Evolutionary conservation across 2,113 vertebrate genomes (phyloP).

Genomic region (Anser brachyrhynchus): DNA sequence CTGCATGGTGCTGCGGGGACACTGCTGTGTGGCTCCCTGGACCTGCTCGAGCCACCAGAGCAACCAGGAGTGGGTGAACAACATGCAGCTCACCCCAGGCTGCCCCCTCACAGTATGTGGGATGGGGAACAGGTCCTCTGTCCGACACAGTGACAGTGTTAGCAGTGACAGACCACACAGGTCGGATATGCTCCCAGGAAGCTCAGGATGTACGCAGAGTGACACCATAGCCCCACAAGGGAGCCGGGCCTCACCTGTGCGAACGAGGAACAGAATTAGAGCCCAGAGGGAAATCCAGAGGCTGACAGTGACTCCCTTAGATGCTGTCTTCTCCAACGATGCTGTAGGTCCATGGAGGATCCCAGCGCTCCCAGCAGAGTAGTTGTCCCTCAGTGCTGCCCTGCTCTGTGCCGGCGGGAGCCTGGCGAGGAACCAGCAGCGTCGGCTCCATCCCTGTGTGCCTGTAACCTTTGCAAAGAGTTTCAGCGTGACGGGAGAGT

Average conservation of each 20-base stretch:
- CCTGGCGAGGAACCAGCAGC: neutral
- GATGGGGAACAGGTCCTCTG: neutral
- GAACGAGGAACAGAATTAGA: neutral
- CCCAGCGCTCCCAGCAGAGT: accelerated
- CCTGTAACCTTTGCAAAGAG: neutral
- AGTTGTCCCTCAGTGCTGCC: neutral
- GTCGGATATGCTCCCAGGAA: neutral
- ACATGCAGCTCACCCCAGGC: accelerated
- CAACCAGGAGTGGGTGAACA: neutral
- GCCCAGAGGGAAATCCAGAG: neutral
- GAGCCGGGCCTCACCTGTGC: neutral
- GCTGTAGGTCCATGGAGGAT: accelerated
- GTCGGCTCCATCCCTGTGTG: accelerated
- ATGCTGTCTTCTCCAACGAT: neutral
- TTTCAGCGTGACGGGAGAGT: too few relatives aligned
- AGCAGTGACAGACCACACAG: accelerated
- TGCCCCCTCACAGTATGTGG: accelerated
- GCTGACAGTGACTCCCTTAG: accelerated
- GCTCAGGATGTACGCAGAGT: accelerated
- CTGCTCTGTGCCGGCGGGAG: neutral
- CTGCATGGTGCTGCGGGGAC: neutral
- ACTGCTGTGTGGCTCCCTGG: neutral
- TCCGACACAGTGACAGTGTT: too few relatives aligned
- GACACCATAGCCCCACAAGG: accelerated
- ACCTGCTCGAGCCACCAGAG: neutral